Evolutionary conservation across 2,113 vertebrate species (phyloP).

Genomic region (Numida meleagris): DNA sequence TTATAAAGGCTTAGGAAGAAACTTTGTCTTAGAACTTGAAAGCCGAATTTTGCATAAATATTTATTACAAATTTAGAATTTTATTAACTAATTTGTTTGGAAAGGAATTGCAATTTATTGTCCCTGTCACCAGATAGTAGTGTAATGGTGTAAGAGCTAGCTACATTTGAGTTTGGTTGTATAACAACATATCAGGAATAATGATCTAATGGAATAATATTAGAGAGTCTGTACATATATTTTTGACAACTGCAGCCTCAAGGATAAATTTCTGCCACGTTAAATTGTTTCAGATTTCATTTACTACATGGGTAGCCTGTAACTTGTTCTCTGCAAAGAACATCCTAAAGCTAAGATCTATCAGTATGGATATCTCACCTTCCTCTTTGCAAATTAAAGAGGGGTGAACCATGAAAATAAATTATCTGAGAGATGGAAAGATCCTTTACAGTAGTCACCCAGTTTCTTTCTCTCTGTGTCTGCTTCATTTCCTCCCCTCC

Average conservation of each 20-base stretch:
- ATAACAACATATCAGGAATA: neutral
- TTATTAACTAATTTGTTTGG: neutral
- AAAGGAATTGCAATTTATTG: neutral
- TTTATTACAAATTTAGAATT: neutral
- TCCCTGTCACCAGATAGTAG: neutral
- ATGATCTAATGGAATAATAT: neutral
- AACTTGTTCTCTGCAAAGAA: neutral
- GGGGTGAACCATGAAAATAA: constrained; percentile 11
- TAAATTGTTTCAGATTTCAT: constrained; percentile 37
- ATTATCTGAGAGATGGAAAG: neutral
- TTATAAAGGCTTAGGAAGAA: neutral
- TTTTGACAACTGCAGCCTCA: constrained; percentile 42
- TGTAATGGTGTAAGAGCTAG: neutral
- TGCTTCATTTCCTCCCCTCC: neutral
- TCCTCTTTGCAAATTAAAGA: neutral
- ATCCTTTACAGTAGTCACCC: neutral
- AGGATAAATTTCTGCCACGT: constrained; percentile 4
- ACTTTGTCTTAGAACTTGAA: neutral
- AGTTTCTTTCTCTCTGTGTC: neutral
- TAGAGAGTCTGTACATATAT: neutral
- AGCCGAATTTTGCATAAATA: neutral
- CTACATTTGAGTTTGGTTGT: neutral
- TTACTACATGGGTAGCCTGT: neutral
- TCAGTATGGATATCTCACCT: constrained; percentile 10
- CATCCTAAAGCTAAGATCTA: constrained; percentile 26